A percentile compares a stretch with the other conserved stretches of the same genome.
Conservation (phyloP, 1,140 invertebrate species). For the Apocrypta bakeri region DNA sequence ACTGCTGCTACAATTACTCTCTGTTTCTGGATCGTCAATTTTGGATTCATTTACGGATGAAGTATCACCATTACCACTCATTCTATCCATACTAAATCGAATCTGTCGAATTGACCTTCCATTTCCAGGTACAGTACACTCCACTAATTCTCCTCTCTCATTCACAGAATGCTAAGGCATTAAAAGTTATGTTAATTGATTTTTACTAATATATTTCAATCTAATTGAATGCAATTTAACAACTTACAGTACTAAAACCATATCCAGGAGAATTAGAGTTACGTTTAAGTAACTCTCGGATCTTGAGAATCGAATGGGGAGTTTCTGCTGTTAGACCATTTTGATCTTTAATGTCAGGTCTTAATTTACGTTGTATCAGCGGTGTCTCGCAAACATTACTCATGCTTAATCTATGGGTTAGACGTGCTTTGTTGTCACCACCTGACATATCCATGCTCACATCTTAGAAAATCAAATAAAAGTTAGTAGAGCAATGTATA, state of each 20-base stretch:
- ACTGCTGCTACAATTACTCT: not conserved
- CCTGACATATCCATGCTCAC: not conserved
- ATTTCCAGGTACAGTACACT: not conserved
- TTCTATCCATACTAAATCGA: conserved; percentile 54
- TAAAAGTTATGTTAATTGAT: not conserved
- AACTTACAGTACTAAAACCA: conserved; percentile 16
- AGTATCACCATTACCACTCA: conserved; percentile 23
- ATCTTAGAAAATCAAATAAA: conserved; percentile 16
- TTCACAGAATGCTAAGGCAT: conserved; percentile 5
- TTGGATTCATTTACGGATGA: conserved; percentile 12
- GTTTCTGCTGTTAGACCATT: conserved; percentile 53
- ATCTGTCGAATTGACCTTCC: conserved; percentile 51
- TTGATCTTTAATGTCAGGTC: conserved; percentile 10
- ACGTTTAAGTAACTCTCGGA: conserved; percentile 63
- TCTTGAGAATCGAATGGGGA: conserved; percentile 71
- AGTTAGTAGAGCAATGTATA: not conserved
- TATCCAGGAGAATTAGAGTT: conserved; percentile 59
- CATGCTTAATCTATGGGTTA: conserved; percentile 52
- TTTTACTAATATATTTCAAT: not conserved
- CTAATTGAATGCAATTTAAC: not conserved
- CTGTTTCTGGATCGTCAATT: not conserved
- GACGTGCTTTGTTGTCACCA: not conserved
- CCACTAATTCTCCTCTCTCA: not conserved
- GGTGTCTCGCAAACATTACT: conserved; percentile 65
- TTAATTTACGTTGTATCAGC: conserved; percentile 62